Evolutionary conservation across 2,797 vertebrate genomes (phyloP).

Genomic region (Sebastes cheni): DNA sequence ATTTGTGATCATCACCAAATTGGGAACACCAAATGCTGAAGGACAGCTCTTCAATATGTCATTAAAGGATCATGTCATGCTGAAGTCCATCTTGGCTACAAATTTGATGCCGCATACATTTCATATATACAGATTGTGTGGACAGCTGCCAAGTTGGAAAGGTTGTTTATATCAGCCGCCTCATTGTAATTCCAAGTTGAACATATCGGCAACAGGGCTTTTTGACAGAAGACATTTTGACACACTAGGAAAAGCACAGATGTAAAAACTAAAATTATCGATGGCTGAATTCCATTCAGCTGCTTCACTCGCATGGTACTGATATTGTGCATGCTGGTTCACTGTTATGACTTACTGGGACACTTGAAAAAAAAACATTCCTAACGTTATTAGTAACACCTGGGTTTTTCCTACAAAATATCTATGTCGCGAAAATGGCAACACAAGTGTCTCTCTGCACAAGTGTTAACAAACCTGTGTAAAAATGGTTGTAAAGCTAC

Average conservation of each 20-base stretch:
- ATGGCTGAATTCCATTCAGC: background rate
- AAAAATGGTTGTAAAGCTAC: background rate
- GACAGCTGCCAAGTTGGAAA: background rate
- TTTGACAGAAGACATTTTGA: background rate
- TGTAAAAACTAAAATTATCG: background rate
- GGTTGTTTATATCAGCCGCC: background rate
- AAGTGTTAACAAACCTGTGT: background rate
- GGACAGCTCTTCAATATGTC: background rate
- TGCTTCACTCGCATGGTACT: background rate
- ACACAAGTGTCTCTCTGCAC: background rate
- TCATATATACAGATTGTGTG: background rate
- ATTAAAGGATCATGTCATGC: background rate
- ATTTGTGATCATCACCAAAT: background rate
- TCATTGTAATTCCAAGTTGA: background rate
- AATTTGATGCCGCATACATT: background rate
- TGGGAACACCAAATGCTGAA: background rate
- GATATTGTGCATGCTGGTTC: too few relatives aligned
- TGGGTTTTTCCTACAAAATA: background rate
- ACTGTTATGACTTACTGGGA: background rate
- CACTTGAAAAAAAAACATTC: background rate
- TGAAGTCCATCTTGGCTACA: too few relatives aligned
- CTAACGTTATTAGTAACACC: background rate
- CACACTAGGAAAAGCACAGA: background rate
- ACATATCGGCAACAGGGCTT: background rate
- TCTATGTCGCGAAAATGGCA: background rate